Evolutionary conservation across 2,113 vertebrate genomes (phyloP), one percentile per base, ranked within the genome.

Genomic region (Thamnophis sirtalis): DNA sequence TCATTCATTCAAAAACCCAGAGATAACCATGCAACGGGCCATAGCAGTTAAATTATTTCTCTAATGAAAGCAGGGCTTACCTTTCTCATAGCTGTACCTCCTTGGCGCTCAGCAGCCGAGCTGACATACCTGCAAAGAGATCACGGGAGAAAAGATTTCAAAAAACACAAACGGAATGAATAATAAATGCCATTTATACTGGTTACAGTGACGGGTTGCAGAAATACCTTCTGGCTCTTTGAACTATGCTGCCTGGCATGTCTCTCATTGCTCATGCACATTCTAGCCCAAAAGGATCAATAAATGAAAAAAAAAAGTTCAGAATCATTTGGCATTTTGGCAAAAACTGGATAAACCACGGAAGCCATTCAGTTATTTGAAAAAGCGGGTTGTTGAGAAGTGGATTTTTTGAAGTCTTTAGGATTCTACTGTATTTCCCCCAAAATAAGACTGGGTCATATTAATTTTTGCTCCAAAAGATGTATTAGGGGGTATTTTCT

Each of bases 71-170:
- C 22, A 2, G n/a, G 90, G 28, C 58, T 96, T 97, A 98, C 98
- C 98, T 98, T 98, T 97, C 98, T 98, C 98, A 98, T 98, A 92
- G 98, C 98, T 95, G 98, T 97, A 28, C 95, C 97, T 96, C 98
- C 97, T 97, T 97, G 98, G 94, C 97, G 97, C 48, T 98, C 98
- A 93, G 97, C 96, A 85, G 97, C 98, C 96, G 98, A 98, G 95
- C 98, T 98, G 21, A 97, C 97, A 97, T 98, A 98, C 95, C 98
- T 99, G 93, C 88, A 91, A 91, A 96, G 68, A 95, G 17, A 94
- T 86, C 17, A 38, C 3, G 85, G 58, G 5, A 60, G 19, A 56
- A 94, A 94, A 94, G 48, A 91, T 53, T 54, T 94, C 55, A 95
- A 54, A 87, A 24, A 24, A 21, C 28, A 73, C 3, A 84, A 49